phyloP scores from a whole-genome alignment of 2,888 invertebrate species.

The Clepsis dumicolana region DNA sequence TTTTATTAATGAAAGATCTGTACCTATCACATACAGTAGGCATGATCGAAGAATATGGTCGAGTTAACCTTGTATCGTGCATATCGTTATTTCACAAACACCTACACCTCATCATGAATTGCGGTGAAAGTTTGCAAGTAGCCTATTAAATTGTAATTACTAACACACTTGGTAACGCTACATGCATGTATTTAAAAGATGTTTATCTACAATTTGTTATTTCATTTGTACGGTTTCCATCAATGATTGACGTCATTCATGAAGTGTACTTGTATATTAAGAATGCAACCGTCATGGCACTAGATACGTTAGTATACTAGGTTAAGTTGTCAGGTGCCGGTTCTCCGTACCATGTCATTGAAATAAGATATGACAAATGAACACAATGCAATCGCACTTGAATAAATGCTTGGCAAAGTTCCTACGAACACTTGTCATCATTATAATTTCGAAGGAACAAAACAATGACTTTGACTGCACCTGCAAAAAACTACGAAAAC shows the following conservation, averaged over 20 bases:
- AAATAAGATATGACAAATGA: conserved; percentile 20
- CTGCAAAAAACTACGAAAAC: not conserved
- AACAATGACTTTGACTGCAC: not conserved
- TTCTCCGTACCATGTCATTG: conserved; percentile 10
- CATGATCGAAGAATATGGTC: not conserved
- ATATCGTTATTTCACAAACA: conserved; percentile 11
- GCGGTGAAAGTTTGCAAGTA: conserved; percentile 31
- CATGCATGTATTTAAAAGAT: conserved; percentile 22
- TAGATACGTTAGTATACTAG: not conserved
- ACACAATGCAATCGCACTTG: conserved; percentile 20
- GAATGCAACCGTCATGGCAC: not conserved
- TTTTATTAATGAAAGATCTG: not conserved
- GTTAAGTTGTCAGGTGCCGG: conserved; percentile 4
- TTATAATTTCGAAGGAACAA: conserved; percentile 29
- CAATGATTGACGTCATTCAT: conserved; percentile 23
- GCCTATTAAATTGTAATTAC: conserved; percentile 32
- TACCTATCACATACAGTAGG: too few species aligned
- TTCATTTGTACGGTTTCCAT: not conserved
- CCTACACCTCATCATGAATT: conserved; percentile 5
- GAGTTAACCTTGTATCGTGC: conserved; percentile 13
- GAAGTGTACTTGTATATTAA: conserved; percentile 11
- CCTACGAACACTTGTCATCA: conserved; percentile 19
- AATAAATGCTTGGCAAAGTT: conserved; percentile 26
- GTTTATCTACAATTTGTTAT: not conserved
- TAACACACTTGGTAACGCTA: conserved; percentile 3